Percentiles rank a stretch among this genome's conserved stretches.
phyloP scores from a whole-genome alignment of 2,888 invertebrate genomes.

The Frankliniella intonsa region DNA sequence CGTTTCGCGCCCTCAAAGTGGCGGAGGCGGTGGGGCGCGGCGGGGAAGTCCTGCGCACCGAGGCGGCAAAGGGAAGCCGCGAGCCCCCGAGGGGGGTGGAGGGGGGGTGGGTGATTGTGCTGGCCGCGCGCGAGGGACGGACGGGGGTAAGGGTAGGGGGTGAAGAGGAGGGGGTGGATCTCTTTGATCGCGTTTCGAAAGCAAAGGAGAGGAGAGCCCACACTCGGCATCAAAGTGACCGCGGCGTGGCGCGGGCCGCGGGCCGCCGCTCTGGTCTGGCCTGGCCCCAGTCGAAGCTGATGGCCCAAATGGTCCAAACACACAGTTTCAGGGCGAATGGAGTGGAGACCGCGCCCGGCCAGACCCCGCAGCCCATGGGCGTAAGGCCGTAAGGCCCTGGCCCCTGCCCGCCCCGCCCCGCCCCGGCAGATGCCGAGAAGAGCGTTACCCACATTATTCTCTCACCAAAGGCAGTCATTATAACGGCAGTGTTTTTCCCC shows the following conservation, averaged over 20 bases:
- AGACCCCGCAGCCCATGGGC: background rate
- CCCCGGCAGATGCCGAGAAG: conserved; percentile 39
- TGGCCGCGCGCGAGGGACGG: background rate
- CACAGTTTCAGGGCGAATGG: no score
- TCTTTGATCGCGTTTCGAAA: background rate
- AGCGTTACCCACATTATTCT: conserved; percentile 32
- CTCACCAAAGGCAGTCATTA: conserved; percentile 13
- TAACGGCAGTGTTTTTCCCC: conserved; percentile 2
- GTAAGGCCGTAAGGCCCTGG: background rate
- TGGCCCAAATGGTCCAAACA: no score
- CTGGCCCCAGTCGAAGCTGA: no score
- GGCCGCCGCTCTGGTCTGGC: background rate
- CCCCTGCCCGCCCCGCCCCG: background rate
- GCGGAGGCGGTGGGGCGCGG: background rate
- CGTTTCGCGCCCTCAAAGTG: background rate
- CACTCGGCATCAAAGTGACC: no score
- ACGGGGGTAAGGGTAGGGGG: no score
- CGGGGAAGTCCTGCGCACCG: background rate
- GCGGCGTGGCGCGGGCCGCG: background rate
- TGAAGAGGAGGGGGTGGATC: background rate
- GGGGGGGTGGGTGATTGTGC: background rate
- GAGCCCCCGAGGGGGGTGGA: background rate
- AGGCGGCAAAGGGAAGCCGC: background rate
- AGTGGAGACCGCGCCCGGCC: background rate
- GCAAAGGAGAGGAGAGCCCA: no score